Evolutionary conservation across 2,113 vertebrate genomes (phyloP), one percentile per base, ranked within the genome.

Genomic region (Seriola quinqueradiata): DNA sequence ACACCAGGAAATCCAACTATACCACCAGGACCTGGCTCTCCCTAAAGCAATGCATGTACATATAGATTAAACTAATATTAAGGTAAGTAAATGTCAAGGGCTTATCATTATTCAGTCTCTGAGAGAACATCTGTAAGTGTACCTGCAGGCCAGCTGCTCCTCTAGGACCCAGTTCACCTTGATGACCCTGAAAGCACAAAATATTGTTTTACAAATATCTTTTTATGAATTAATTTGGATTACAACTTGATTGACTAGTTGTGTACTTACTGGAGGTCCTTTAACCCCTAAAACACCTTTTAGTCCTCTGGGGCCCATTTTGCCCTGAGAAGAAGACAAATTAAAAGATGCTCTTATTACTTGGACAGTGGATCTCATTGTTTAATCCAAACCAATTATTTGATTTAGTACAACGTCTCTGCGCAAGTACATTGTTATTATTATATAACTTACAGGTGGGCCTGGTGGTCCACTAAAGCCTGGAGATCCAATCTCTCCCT

Each of bases 391-490:
- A 25, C 23, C 12, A 16, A 17, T 25, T n/a, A 55, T 44, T 64
- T 25, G 11, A 23, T 48, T 10, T 5, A 60, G 0, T 55, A 11
- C 12, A 19, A 57, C 48, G 23, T 48, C 38, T 44, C 28, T 54
- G 6, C 42, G 0, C 8, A 4, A 17, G 1, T 63, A n/a, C 14
- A 16, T 38, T 38, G 8, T 8, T 4, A 38, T 42, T 54, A 28
- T 23, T 21, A 5, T n/a, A 5, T 17, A 52, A 90, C 92, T 79
- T 86, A 96, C 95, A 36, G 70, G 70, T 42, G 90, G 88, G 28
- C 95, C 95, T 64, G 91, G 91, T 52, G 89, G 50, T 87, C 95
- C 95, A 34, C 81, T 58, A 70, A 95, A 94, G 4, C 95, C 95
- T 44, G 19, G 57, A 14, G 25, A 63, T 54, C 95, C 95, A 42